Evolutionary conservation across 2,888 invertebrate species (phyloP), one percentile per base, ranked within the genome.

Genomic region (Frankliniella fusca): DNA sequence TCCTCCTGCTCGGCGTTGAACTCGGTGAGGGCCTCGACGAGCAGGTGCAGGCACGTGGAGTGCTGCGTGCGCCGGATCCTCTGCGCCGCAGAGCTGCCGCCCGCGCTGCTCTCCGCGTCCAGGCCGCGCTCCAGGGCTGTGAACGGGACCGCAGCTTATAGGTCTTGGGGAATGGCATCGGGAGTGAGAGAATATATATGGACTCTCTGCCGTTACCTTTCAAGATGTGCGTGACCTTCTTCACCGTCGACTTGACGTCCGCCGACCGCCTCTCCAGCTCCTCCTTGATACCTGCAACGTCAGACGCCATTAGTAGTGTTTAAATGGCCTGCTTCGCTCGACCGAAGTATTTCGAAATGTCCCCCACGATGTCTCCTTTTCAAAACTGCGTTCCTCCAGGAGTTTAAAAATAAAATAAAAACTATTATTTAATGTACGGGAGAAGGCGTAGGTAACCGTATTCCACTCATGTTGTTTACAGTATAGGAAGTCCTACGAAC

Each of bases 251-350:
- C 83, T 85, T 86, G 70, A 85, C 85, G 61, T 89, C 88, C 84
- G 90, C 89, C 85, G 90, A 91, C 84, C 90, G 88, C 50, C 88
- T 88, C 84, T 93, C 92, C 87, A 93, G 87, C 87, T 92, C 92
- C 84, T 90, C 89, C 87, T 92, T 92, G 86, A 92, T 88, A 82
- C 90, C 92, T 93, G 87, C 82, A 88, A 88, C 50, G 61, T 81
- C 61, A 61, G n/a, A 61, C 18, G 61, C 38, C 38, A 38, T n/a
- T n/a, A n/a, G n/a, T n/a, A 38, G 38, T 38, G 38, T 38, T 38
- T 38, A 3, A 38, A 38, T 38, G 38, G 38, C 38, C 38, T 38
- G 38, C 38, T 38, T 38, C 5, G 38, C 38, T 38, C 38, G 38
- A 38, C 38, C 38, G 2, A 38, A 38, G 5, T 38, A 38, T 38